phyloP scores from a whole-genome alignment of 2,113 vertebrate genomes.

The Trinectes maculatus region DNA sequence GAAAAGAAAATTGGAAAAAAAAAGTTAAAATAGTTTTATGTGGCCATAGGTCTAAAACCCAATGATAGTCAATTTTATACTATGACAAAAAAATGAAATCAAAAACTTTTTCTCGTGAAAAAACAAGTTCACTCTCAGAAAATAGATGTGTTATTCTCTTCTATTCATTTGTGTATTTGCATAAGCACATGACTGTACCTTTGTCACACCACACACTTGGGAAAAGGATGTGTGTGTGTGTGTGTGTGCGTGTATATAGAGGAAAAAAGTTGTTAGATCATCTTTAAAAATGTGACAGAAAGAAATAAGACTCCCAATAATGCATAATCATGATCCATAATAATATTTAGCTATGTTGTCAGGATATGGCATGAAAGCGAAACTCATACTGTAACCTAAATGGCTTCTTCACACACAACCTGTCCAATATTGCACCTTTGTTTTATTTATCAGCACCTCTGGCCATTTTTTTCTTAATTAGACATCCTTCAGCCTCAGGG shows the following conservation, averaged over 20 bases:
- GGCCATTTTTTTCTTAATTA: conserved; percentile 73
- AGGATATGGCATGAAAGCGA: conserved; percentile 35
- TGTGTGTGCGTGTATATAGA: too few relatives aligned
- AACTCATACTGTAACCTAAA: conserved; percentile 32
- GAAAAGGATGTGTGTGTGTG: too few relatives aligned
- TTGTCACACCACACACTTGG: too few relatives aligned
- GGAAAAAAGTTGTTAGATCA: not conserved
- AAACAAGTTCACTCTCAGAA: too few relatives aligned
- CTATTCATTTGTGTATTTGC: too few relatives aligned
- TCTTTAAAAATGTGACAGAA: conserved; percentile 12
- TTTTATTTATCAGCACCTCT: conserved; percentile 74
- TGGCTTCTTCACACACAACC: conserved; percentile 38
- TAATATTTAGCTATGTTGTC: too few relatives aligned
- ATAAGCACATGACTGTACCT: too few relatives aligned
- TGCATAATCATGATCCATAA: too few relatives aligned
- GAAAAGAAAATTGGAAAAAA: too few relatives aligned
- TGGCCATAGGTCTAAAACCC: not conserved
- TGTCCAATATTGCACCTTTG: conserved; percentile 48
- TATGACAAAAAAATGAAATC: not conserved
- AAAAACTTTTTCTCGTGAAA: too few relatives aligned
- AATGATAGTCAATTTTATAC: not conserved
- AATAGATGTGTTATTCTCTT: too few relatives aligned
- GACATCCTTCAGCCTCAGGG: conserved; percentile 56
- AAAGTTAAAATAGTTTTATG: not conserved
- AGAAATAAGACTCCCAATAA: conserved; percentile 8